Conservation (phyloP, 2,888 invertebrate species). For the Omphaloscelis lunosa region DNA sequence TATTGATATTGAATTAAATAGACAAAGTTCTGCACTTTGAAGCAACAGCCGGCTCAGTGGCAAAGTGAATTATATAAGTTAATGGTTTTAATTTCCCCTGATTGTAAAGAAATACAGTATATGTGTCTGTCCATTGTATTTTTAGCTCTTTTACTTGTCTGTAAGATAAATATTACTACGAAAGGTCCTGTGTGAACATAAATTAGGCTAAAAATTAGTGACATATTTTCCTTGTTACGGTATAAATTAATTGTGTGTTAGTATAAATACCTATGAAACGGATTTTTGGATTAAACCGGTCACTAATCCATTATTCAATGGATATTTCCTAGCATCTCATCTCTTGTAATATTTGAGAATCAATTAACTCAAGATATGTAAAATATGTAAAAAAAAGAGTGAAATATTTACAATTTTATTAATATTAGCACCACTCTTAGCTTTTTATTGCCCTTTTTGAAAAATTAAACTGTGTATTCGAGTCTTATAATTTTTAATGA, state of each 20-base stretch:
- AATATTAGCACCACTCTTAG: no score
- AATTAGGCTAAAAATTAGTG: neutral
- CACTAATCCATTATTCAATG: neutral
- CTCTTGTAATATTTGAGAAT: neutral
- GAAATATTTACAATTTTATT: slow-evolving; percentile 11
- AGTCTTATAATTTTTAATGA: no score
- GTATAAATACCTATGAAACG: neutral
- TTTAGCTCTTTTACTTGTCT: neutral
- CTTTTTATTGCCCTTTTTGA: no score
- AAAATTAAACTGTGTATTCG: neutral
- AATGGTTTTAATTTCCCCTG: neutral
- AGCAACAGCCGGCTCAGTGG: neutral
- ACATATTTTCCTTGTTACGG: neutral
- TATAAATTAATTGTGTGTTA: neutral
- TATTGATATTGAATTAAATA: slow-evolving; percentile 22
- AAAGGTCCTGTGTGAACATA: slow-evolving; percentile 1
- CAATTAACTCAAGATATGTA: neutral
- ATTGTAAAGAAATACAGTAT: neutral
- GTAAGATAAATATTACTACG: neutral
- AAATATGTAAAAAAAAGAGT: neutral
- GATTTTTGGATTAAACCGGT: neutral
- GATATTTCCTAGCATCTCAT: neutral
- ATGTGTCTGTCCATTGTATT: slow-evolving; percentile 12
- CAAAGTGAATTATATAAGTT: neutral
- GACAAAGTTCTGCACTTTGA: neutral